These are phyloP conservation scores for Ptychadena robeensis DNA, from an alignment of 2,797 vertebrate species.

Conservation along the genomic window DNA sequence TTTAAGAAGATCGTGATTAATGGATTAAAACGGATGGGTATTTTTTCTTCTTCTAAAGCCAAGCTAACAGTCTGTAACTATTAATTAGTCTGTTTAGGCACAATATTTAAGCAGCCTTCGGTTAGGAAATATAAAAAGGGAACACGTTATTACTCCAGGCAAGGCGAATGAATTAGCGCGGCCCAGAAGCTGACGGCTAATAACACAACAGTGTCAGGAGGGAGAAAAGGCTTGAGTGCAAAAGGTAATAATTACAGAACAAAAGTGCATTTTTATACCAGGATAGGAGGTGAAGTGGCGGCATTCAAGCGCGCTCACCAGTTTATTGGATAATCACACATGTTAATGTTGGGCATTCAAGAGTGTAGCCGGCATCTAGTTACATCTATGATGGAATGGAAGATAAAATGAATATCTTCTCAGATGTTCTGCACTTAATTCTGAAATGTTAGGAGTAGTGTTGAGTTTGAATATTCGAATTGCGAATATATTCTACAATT, in stretches of 20 bases:
- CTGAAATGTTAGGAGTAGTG: background rate
- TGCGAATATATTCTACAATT: too few species aligned
- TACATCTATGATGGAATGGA: background rate
- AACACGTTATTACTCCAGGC: constrained; percentile 59
- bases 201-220: constrained; percentile 55
- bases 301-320: background rate
- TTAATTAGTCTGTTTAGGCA: constrained; percentile 73
- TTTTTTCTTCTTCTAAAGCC: constrained; percentile 56
- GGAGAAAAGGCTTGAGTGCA: constrained; percentile 61
- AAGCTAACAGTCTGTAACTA: constrained; percentile 66
- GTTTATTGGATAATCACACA: constrained; percentile 5
- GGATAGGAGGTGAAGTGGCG: constrained; percentile 31
- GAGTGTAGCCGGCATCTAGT: background rate
- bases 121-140: constrained; percentile 67
- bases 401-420: background rate
- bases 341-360: background rate
- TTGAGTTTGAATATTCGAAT: too few species aligned
- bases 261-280: constrained; percentile 20
- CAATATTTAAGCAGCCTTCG: constrained; percentile 68
- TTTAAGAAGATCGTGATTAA: constrained; percentile 74
- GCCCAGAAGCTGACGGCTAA: constrained; percentile 56
- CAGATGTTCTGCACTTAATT: background rate
- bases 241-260: constrained; percentile 55
- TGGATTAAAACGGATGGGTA: constrained; percentile 70
- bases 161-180: constrained; percentile 59